Base-by-base conservation (phyloP, 2,113 vertebrate species). In the Chaenocephalus aceratus region DNA sequence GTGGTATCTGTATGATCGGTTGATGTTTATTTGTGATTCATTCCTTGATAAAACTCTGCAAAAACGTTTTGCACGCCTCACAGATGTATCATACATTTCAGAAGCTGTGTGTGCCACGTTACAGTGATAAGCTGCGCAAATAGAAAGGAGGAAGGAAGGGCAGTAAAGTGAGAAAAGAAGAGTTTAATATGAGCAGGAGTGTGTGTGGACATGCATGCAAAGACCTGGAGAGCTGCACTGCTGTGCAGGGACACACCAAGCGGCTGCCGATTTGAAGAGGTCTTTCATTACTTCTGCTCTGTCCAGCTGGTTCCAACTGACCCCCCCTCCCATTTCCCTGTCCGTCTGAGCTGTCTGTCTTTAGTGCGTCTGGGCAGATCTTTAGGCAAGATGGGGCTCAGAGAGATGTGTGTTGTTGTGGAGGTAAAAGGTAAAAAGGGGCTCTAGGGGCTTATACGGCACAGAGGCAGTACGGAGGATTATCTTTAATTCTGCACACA, bases 401-500 rank as follows among this genome's bases (percentile, higher is more conserved):
- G 78, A 1, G 51, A 78, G 80, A 82, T 2, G 65, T 79, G 75
- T 79, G 78, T 85, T 89, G 36, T 81, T 82, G 62, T 84, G 84
- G 75, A 90, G 75, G 80, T 83, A 85, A 86, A 90, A 83, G 85
- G 87, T 83, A 87, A 88, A 86, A 80, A 84, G 62, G 75, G 77
- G 74, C 85, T 82, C 16, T n/a, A 70, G 72, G 79, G 83, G 81
- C 68, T 87, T 80, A 82, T 59, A 70, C 46, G 68, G 85, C 88
- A 75, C 80, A 84, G 83, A 63, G 77, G 88, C 77, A 70, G 75
- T 77, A 52, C 3, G 5, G 68, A 75, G 90, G 88, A 90, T 93
- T 90, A 91, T 66, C 74, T 84, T 90, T 88, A 88, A 90, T 91
- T 78, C 83, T 75, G 63, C 70, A 23, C 77, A 86, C 84, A 91